Evolutionary conservation across 2,797 vertebrate genomes (phyloP).

Genomic region (Gymnoscopelus microlampas): DNA sequence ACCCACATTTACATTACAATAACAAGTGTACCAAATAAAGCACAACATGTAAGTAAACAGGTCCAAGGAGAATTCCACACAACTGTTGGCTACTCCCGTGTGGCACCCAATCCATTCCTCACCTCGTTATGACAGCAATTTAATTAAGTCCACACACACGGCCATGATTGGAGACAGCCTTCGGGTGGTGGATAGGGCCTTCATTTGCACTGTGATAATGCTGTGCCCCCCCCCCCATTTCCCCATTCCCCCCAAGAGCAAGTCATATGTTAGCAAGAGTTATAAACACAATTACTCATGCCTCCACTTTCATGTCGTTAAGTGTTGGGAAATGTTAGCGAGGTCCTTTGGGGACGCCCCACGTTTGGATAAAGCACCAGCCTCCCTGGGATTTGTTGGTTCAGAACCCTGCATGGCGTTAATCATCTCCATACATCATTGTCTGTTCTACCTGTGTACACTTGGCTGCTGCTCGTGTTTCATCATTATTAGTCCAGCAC

Average conservation of each 20-base stretch:
- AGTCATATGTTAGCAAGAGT: neutral
- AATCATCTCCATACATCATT: slow-evolving; percentile 51
- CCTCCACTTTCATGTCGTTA: slow-evolving; percentile 37
- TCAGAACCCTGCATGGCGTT: slow-evolving; percentile 33
- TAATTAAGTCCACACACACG: slow-evolving; percentile 47
- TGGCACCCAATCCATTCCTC: slow-evolving; percentile 24
- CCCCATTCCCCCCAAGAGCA: no score
- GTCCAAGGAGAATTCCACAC: neutral
- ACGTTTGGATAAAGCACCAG: slow-evolving; percentile 59
- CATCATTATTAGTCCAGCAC: slow-evolving; percentile 15
- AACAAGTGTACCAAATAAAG: no score
- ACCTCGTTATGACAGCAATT: slow-evolving; percentile 21
- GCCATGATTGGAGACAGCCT: slow-evolving; percentile 38
- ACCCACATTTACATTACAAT: no score
- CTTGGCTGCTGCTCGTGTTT: slow-evolving; percentile 14
- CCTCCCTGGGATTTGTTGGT: slow-evolving; percentile 52
- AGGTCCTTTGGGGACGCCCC: slow-evolving; percentile 41
- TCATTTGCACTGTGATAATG: slow-evolving; percentile 3
- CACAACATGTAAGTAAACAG: no score
- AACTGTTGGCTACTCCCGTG: neutral
- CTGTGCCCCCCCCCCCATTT: no score
- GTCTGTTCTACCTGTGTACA: slow-evolving; percentile 19
- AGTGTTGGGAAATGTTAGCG: slow-evolving; percentile 43
- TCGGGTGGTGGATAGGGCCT: neutral
- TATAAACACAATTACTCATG: slow-evolving; percentile 19